Percentiles rank a stretch among this genome's conserved stretches.
Conservation (phyloP, 2,797 vertebrate genomes). For the Enteromius paludinosus region DNA sequence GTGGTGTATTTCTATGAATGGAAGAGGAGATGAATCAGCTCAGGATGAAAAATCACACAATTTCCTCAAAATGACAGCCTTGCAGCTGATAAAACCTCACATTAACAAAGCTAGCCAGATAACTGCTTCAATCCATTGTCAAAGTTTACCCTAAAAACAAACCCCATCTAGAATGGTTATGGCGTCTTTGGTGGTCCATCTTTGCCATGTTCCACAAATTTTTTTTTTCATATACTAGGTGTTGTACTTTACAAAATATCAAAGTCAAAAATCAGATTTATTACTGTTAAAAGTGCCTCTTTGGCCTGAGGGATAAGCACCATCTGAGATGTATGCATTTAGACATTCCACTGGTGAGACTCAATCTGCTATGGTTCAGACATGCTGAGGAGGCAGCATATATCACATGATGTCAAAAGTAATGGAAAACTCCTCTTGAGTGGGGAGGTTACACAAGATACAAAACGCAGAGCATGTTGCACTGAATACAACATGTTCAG, state of each 20-base stretch:
- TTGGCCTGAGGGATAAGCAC: slow-evolving; percentile 31
- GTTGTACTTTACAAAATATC: slow-evolving; percentile 15
- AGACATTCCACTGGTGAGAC: slow-evolving; percentile 32
- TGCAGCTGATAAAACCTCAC: slow-evolving; percentile 8
- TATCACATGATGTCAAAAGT: slow-evolving; percentile 34
- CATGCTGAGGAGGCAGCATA: slow-evolving; percentile 26
- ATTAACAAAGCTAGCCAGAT: slow-evolving; percentile 8
- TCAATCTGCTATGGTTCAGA: slow-evolving; percentile 39
- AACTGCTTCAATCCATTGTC: not conserved
- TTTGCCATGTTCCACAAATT: slow-evolving; percentile 9
- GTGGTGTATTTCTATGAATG: slow-evolving; percentile 62
- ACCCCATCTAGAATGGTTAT: not conserved
- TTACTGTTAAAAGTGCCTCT: slow-evolving; percentile 18
- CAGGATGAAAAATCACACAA: slow-evolving; percentile 41
- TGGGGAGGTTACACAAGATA: not conserved
- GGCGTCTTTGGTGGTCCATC: slow-evolving; percentile 33
- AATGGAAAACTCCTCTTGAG: slow-evolving; percentile 14
- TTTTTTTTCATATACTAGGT: not conserved
- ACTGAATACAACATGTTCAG: not conserved
- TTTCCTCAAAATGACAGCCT: slow-evolving; percentile 2
- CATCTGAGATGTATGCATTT: slow-evolving; percentile 39
- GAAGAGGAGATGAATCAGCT: slow-evolving; percentile 67
- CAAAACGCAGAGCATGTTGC: slow-evolving; percentile 3
- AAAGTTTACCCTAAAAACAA: not conserved
- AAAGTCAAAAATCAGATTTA: slow-evolving; percentile 35